These are phyloP conservation scores for Drosophila chauvacae DNA, from an alignment of 1,140 invertebrate genomes.

Conservation along the genomic window DNA sequence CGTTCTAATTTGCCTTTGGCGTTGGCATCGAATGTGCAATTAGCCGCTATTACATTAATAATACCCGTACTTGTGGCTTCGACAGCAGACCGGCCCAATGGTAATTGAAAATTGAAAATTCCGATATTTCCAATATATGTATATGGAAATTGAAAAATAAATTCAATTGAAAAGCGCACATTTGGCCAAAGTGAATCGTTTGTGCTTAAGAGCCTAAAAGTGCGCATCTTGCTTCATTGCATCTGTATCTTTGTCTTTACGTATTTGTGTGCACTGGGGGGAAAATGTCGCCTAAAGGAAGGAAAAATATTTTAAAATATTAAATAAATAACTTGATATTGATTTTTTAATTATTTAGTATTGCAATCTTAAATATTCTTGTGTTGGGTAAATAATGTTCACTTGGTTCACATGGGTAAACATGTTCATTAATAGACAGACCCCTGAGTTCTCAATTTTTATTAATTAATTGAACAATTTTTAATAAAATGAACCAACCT, in stretches of 20 bases:
- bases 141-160: slow-evolving; percentile 53
- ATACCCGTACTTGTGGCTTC: slow-evolving; percentile 76
- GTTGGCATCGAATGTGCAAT: slow-evolving; percentile 69
- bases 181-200: slow-evolving; percentile 73
- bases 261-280: slow-evolving; percentile 4
- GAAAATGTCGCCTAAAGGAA: slow-evolving; percentile 1
- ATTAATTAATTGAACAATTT: no score
- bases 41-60: slow-evolving; percentile 81
- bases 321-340: neutral
- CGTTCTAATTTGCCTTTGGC: slow-evolving; percentile 71
- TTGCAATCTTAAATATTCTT: neutral
- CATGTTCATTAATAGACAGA: neutral
- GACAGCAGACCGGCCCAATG: slow-evolving; percentile 16
- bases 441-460: no score
- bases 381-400: neutral
- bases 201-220: slow-evolving; percentile 77
- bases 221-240: slow-evolving; percentile 38
- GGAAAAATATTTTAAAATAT: neutral
- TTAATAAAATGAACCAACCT: neutral
- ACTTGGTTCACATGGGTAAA: no score
- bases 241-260: slow-evolving; percentile 9
- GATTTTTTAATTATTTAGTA: neutral
- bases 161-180: slow-evolving; percentile 75
- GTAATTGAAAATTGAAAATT: slow-evolving; percentile 66
- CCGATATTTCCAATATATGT: slow-evolving; percentile 31